Evolutionary conservation across 2,113 vertebrate genomes (phyloP).

Genomic region (Lathamus discolor): DNA sequence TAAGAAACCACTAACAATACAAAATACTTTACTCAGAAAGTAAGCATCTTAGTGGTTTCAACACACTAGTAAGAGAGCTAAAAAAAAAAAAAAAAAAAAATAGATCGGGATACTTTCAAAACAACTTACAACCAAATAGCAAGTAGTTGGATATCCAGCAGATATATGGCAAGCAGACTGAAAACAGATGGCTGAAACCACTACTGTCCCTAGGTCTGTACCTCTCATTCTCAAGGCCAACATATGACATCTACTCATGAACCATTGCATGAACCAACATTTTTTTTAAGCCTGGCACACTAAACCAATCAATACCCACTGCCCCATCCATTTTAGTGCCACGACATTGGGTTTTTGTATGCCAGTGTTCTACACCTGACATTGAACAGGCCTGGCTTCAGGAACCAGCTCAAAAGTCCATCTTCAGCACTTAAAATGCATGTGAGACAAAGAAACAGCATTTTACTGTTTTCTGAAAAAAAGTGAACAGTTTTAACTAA

Average conservation of each 20-base stretch:
- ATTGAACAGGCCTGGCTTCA: not conserved
- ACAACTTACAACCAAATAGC: not conserved
- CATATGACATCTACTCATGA: not conserved
- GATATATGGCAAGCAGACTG: not conserved
- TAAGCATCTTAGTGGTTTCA: not conserved
- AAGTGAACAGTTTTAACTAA: not conserved
- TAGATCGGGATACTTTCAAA: not conserved
- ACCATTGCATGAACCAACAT: not conserved
- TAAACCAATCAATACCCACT: not conserved
- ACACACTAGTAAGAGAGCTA: not conserved
- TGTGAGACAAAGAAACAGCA: not conserved
- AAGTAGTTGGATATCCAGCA: not conserved
- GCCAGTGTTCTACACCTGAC: not conserved
- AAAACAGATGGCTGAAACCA: not conserved
- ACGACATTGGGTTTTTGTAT: not conserved
- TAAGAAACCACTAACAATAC: constrained; percentile 4
- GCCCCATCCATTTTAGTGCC: not conserved
- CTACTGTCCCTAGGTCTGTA: not conserved
- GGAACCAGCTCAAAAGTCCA: not conserved
- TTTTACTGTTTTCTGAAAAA: not conserved
- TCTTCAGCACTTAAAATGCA: not conserved
- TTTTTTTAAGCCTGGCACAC: not conserved
- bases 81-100: not conserved
- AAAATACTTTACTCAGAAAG: not conserved
- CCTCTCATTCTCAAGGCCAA: not conserved